A percentile compares a stretch with the other conserved stretches of the same genome.
phyloP scores from a whole-genome alignment of 2,113 vertebrate genomes.

The Microcebus griseorufus region DNA sequence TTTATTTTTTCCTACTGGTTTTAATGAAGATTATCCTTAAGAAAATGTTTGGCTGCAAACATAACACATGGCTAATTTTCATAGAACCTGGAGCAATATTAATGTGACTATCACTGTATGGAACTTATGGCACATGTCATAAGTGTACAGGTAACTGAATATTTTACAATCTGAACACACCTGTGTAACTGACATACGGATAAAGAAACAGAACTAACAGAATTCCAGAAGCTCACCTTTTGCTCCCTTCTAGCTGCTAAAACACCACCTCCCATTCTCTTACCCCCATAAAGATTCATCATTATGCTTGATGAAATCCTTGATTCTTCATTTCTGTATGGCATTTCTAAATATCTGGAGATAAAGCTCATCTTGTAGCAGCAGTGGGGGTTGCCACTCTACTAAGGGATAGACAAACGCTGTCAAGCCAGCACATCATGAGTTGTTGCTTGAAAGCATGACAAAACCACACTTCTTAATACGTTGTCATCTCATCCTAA shows the following conservation, averaged over 20 bases:
- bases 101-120: neutral
- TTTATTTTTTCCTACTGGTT: neutral
- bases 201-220: neutral
- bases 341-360: constrained; percentile 2
- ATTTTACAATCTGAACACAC: neutral
- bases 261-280: neutral
- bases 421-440: neutral
- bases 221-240: neutral
- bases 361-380: neutral
- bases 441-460: neutral
- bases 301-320: neutral
- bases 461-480: neutral
- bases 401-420: neutral
- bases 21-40: neutral
- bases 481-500: neutral
- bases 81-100: neutral
- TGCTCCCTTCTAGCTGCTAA: neutral
- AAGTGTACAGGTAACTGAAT: neutral
- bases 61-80: neutral
- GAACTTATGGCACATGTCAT: neutral
- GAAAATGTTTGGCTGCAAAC: neutral
- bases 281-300: neutral
- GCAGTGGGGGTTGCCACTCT: neutral
- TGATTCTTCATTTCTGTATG: neutral
- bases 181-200: neutral